Evolutionary conservation across 2,888 invertebrate genomes (phyloP).

Genomic region (Spicauda simplicius): DNA sequence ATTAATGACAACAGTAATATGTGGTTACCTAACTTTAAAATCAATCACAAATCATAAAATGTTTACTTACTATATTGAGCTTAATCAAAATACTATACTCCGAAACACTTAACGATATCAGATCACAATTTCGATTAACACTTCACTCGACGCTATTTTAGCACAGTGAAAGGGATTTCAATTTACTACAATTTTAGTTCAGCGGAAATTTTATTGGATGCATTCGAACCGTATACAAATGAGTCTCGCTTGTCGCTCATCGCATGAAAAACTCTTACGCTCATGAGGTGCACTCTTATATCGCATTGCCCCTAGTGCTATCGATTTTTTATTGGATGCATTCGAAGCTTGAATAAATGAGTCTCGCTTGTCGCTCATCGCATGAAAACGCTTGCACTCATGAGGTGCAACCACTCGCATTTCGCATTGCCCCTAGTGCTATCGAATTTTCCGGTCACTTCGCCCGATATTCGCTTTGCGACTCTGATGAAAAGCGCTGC

Average conservation of each 20-base stretch:
- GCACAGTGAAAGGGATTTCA: slow-evolving; percentile 53
- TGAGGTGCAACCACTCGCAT: slow-evolving; percentile 41
- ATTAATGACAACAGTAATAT: too few relatives aligned
- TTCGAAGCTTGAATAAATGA: slow-evolving; percentile 30
- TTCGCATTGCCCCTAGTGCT: slow-evolving; percentile 50
- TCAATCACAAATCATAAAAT: not conserved
- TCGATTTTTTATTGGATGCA: slow-evolving; percentile 59
- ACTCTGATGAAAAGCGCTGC: slow-evolving; percentile 53
- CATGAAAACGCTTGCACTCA: slow-evolving; percentile 42
- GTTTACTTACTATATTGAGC: not conserved
- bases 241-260: slow-evolving; percentile 39
- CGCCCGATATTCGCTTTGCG: slow-evolving; percentile 53
- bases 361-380: slow-evolving; percentile 40
- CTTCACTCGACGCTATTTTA: slow-evolving; percentile 50
- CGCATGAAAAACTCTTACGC: slow-evolving; percentile 42
- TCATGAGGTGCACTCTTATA: slow-evolving; percentile 43
- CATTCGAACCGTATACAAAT: slow-evolving; percentile 37
- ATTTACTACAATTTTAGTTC: slow-evolving; percentile 58
- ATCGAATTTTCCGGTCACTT: slow-evolving; percentile 67
- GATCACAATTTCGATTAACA: slow-evolving; percentile 57
- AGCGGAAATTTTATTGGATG: slow-evolving; percentile 52
- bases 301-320: slow-evolving; percentile 50
- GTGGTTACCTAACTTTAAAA: too few relatives aligned
- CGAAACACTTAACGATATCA: slow-evolving; percentile 34
- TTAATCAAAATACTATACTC: slow-evolving; percentile 35